phyloP scores from a whole-genome alignment of 2,113 vertebrate species.

The Leuciscus idus region DNA sequence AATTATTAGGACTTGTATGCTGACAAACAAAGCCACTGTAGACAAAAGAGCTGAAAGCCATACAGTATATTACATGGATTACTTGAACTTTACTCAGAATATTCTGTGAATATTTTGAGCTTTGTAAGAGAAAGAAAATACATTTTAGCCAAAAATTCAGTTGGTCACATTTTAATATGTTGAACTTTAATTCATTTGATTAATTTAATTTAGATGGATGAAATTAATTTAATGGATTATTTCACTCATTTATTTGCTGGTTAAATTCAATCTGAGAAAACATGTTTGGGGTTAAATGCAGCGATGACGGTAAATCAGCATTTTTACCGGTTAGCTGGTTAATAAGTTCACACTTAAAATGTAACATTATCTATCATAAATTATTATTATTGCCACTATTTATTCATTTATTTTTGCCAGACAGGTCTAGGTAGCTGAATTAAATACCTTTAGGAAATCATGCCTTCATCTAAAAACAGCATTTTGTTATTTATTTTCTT shows the following conservation, averaged over 20 bases:
- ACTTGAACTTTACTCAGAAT: neutral
- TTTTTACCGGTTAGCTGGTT: neutral
- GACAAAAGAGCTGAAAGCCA: neutral
- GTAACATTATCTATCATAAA: neutral
- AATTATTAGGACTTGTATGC: neutral
- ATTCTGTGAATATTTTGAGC: neutral
- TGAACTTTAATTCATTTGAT: neutral
- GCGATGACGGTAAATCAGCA: neutral
- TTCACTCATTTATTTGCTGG: neutral
- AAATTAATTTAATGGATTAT: neutral
- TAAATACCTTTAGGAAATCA: neutral
- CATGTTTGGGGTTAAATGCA: conserved; percentile 24
- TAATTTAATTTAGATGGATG: neutral
- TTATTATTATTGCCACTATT: neutral
- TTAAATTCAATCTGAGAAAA: neutral
- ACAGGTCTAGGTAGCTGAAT: too few relatives aligned
- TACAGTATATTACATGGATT: neutral
- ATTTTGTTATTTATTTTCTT: neutral
- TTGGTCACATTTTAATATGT: neutral
- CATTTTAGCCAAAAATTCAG: conserved; percentile 29
- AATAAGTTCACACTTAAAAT: neutral
- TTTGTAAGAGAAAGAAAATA: neutral
- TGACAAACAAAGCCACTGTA: neutral
- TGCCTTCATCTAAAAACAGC: neutral
- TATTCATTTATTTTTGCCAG: neutral